Percentiles rank a stretch among this genome's conserved stretches.
Conservation (phyloP, 2,113 vertebrate species). For the Uropsilus gracilis region DNA sequence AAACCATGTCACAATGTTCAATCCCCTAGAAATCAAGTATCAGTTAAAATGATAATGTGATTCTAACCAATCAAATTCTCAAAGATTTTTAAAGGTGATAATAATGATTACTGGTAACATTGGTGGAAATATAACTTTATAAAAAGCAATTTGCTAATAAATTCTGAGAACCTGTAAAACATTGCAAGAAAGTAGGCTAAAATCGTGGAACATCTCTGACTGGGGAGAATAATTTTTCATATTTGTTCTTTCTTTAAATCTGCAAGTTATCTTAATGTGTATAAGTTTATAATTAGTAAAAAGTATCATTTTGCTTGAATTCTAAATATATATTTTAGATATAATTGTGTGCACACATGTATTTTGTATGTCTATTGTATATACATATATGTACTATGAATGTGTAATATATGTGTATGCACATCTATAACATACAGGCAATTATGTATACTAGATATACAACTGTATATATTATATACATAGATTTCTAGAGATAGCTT, state of each 20-base stretch:
- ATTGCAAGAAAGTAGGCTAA: background rate
- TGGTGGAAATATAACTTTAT: background rate
- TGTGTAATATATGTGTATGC: background rate
- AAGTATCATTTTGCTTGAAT: background rate
- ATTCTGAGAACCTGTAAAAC: background rate
- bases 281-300: background rate
- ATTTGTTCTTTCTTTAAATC: background rate
- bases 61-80: background rate
- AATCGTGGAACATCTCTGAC: background rate
- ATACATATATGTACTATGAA: no score
- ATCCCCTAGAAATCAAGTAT: background rate
- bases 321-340: no score
- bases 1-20: background rate
- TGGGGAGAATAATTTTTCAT: background rate
- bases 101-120: background rate
- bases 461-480: background rate
- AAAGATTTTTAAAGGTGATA: background rate
- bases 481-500: background rate
- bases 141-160: background rate
- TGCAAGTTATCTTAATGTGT: background rate
- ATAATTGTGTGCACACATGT: no score
- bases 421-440: no score
- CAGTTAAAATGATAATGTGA: background rate
- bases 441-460: no score
- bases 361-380: no score